These are phyloP conservation scores for Tetragonula carbonaria DNA, from an alignment of 2,888 invertebrate species.

Conservation along the genomic window DNA sequence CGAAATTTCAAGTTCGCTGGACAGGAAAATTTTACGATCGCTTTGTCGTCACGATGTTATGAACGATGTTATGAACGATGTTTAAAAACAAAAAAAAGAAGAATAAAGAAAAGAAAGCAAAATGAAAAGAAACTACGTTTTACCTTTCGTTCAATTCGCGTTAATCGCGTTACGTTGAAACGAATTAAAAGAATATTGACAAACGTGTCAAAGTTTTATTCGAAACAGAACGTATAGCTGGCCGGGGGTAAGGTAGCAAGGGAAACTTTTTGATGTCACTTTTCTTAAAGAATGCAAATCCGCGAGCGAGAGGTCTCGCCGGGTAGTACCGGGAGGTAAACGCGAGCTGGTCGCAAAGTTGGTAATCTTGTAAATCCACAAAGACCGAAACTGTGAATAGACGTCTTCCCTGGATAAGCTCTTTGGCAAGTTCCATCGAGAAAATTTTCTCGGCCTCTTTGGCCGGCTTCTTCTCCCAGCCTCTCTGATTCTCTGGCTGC, in stretches of 20 bases:
- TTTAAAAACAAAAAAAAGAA: not conserved
- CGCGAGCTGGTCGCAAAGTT: slow-evolving; percentile 56
- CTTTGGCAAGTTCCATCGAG: slow-evolving; percentile 59
- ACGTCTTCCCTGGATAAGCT: slow-evolving; percentile 63
- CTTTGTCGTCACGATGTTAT: not conserved
- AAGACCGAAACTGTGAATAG: slow-evolving; percentile 68
- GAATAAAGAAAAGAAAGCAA: not conserved
- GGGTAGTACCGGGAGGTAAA: slow-evolving; percentile 25
- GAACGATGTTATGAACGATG: not conserved
- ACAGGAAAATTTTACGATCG: slow-evolving; percentile 6
- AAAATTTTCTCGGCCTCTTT: slow-evolving; percentile 55
- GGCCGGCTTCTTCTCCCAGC: slow-evolving; percentile 4
- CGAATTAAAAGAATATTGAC: not conserved
- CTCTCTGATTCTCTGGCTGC: slow-evolving; percentile 23
- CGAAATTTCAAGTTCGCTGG: slow-evolving; percentile 20
- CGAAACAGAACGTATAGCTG: not conserved
- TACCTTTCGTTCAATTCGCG: too few species aligned
- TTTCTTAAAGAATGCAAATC: slow-evolving; percentile 36
- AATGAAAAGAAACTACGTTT: not conserved
- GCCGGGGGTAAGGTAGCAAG: not conserved
- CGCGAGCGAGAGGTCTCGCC: slow-evolving; percentile 22
- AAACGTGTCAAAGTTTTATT: not conserved
- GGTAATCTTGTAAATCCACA: slow-evolving; percentile 74
- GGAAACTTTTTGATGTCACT: slow-evolving; percentile 36
- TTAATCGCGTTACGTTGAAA: not conserved